phyloP scores from a whole-genome alignment of 2,113 vertebrate species.

The Himantopus leucocephalus region DNA sequence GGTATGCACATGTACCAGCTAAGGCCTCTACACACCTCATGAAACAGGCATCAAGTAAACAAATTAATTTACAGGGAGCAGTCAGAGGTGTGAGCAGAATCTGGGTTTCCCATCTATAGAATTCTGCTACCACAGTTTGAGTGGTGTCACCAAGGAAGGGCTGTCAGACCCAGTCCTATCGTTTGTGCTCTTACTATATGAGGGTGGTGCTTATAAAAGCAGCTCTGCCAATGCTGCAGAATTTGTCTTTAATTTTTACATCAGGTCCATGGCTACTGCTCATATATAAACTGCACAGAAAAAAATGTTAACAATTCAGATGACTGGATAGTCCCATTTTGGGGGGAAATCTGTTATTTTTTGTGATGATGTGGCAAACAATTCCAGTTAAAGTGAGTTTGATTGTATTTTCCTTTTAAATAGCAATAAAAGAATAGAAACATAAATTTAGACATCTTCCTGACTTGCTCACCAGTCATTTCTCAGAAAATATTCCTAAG shows the following conservation, averaged over 20 bases:
- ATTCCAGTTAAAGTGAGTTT: neutral
- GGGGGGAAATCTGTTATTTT: rapidly evolving
- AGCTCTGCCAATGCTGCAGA: neutral
- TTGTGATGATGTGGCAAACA: neutral
- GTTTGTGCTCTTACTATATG: rapidly evolving
- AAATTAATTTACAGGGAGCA: constrained; percentile 34
- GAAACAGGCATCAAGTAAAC: constrained; percentile 45
- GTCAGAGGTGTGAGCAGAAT: neutral
- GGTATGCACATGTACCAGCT: neutral
- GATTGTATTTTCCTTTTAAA: neutral
- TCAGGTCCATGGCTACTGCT: neutral
- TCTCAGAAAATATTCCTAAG: neutral
- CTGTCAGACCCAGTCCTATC: neutral
- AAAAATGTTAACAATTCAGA: neutral
- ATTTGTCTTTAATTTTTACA: neutral
- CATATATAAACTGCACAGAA: neutral
- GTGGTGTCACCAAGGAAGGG: neutral
- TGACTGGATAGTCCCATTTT: neutral
- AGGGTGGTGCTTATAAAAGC: neutral
- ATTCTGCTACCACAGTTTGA: neutral
- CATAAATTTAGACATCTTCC: neutral
- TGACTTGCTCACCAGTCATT: neutral
- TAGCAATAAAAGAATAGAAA: neutral
- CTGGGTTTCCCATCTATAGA: neutral
- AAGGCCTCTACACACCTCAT: neutral